Base-by-base conservation (phyloP, 2,797 vertebrate genomes). In the Rhynchonycteris naso region DNA sequence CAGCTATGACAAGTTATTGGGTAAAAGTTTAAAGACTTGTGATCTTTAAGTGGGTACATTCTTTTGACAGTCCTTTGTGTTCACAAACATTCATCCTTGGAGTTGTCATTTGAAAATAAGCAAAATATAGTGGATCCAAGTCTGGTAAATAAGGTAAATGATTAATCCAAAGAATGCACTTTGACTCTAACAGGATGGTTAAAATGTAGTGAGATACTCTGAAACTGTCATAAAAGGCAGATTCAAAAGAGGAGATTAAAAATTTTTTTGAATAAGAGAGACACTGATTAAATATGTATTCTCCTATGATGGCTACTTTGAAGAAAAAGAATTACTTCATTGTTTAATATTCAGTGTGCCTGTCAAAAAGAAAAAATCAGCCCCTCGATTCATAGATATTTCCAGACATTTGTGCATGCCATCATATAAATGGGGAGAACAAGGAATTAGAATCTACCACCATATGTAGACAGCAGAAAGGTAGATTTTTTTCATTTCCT, bases 51-150 rank as follows among this genome's bases (percentile, higher is more conserved):
- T 56, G 24, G 19, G 5, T 22, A 1, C 35, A 74, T 81, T 90
- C 30, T 92, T 63, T 59, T 69, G 71, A 89, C 56, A 54, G 18
- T 84, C 50, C 52, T 87, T 65, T 80, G 35, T 90, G 35, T 83
- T 91, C 50, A 4, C 91, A 80, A 93, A 65, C 33, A 66, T 82
- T 88, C 59, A 76, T 90, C 33, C 26, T 94, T 91, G 18, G 28
- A 68, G n/a, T 33, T 96, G 43, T 92, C 85, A 94, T 81, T 71
- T 92, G 69, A 93, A 95, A 90, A 91, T n/a, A 92, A 81, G 18
- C 58, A 95, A 91, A 95, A 88, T 35, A 19, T 80, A 90, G 5
- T 85, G 28, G 52, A 82, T 13, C 12, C 7, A 92, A 78, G 43
- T 88, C 81, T 93, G 16, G n/a, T 72, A 75, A 83, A 80, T 47